Conservation (phyloP, 2,797 vertebrate genomes). For the Etheostoma perlongum region DNA sequence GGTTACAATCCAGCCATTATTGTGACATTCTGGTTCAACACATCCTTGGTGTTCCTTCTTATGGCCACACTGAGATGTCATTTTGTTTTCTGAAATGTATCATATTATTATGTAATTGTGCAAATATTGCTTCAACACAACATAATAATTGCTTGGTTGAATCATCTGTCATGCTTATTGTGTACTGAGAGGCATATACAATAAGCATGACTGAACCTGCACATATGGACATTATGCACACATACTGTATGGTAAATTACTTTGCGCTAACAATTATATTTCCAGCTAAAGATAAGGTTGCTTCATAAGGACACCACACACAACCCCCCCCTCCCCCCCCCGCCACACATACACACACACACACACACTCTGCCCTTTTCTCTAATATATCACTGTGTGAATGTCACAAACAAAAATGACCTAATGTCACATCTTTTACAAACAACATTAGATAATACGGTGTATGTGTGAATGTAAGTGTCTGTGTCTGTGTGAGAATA, state of each 20-base stretch:
- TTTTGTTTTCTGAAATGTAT: constrained; percentile 17
- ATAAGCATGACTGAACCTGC: constrained; percentile 23
- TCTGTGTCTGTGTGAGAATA: not conserved
- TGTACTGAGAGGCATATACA: not conserved
- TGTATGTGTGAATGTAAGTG: not conserved
- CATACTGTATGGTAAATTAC: constrained; percentile 48
- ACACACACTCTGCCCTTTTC: constrained; percentile 42
- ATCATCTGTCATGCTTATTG: constrained; percentile 26
- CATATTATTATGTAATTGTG: not conserved
- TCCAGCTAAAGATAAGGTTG: constrained; percentile 49
- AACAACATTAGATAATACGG: constrained; percentile 35
- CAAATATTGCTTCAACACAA: constrained; percentile 27
- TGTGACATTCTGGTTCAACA: constrained; percentile 4
- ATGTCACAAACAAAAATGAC: constrained; percentile 66
- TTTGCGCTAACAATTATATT: constrained; percentile 62
- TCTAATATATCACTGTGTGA: constrained; percentile 60
- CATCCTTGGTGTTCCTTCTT: not conserved
- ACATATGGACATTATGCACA: constrained; percentile 19
- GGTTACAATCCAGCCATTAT: not conserved
- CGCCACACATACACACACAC: not conserved
- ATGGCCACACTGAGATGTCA: not conserved
- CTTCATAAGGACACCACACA: constrained; percentile 31
- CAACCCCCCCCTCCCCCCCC: not conserved
- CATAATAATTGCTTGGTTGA: constrained; percentile 6
- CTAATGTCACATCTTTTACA: constrained; percentile 59